Percentiles rank a stretch among this genome's conserved stretches.
Conservation (phyloP, 2,797 vertebrate genomes). For the Megalops cyprinoides region DNA sequence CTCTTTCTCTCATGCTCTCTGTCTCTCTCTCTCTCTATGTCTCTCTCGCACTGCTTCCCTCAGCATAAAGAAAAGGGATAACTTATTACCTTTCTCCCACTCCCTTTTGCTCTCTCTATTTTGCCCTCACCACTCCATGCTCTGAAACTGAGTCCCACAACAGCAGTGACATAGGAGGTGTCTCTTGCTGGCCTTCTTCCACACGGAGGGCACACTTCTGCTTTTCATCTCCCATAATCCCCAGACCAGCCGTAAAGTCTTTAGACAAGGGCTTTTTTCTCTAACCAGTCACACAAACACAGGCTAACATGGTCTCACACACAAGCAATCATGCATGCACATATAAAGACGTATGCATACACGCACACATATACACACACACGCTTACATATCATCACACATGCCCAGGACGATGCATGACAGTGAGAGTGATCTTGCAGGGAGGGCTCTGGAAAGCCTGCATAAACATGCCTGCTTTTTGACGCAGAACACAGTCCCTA, state of each 20-base stretch:
- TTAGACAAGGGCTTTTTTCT: neutral
- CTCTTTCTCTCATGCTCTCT: neutral
- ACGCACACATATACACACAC: neutral
- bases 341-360: neutral
- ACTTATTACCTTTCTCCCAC: neutral
- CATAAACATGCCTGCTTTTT: neutral
- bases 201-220: neutral
- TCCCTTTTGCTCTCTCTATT: neutral
- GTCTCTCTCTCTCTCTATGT: neutral
- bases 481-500: neutral
- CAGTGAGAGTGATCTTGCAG: neutral
- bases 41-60: neutral
- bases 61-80: neutral
- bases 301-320: neutral
- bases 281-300: neutral
- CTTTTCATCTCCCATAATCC: constrained; percentile 1
- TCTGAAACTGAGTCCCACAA: neutral
- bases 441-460: neutral
- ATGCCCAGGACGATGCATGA: neutral
- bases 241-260: neutral
- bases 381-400: neutral
- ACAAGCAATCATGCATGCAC: neutral
- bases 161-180: neutral
- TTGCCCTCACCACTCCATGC: neutral
- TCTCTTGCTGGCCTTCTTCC: neutral